Evolutionary conservation across 2,113 vertebrate species (phyloP).

Genomic region (Falcunculus frontatus): DNA sequence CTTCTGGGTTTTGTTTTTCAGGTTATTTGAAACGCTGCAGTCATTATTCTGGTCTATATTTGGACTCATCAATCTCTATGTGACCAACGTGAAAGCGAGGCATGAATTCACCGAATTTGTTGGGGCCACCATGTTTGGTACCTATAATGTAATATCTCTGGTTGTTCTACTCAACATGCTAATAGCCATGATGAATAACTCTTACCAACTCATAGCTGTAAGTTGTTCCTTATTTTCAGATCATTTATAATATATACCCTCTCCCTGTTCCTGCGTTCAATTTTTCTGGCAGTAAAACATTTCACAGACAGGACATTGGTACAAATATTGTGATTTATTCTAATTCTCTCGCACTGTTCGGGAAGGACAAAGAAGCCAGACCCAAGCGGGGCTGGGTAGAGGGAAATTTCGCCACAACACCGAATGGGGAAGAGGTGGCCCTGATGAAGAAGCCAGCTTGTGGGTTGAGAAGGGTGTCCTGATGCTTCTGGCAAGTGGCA

Average conservation of each 20-base stretch:
- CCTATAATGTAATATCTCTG: slow-evolving; percentile 95
- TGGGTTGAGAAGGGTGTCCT: neutral
- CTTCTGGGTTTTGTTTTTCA: slow-evolving; percentile 60
- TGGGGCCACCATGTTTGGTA: slow-evolving; percentile 96
- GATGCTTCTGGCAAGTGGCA: neutral
- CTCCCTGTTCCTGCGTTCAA: neutral
- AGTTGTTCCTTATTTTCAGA: slow-evolving; percentile 61
- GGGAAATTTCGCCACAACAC: neutral
- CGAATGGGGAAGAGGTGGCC: neutral
- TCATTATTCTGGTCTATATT: slow-evolving; percentile 98
- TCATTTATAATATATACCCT: neutral
- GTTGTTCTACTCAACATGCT: slow-evolving; percentile 99
- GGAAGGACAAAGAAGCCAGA: neutral
- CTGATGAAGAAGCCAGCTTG: accelerated
- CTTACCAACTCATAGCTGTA: slow-evolving; percentile 97
- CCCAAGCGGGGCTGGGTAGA: neutral
- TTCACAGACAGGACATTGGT: neutral
- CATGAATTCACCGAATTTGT: slow-evolving; percentile 96
- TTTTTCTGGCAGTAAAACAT: neutral
- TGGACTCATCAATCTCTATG: slow-evolving; percentile 91
- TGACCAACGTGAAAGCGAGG: slow-evolving; percentile 86
- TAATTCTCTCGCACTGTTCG: neutral
- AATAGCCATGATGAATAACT: slow-evolving; percentile 99
- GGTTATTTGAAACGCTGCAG: slow-evolving; percentile 93
- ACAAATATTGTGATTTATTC: neutral